phyloP scores from a whole-genome alignment of 2,888 invertebrate species.

The Adela reaumurella region DNA sequence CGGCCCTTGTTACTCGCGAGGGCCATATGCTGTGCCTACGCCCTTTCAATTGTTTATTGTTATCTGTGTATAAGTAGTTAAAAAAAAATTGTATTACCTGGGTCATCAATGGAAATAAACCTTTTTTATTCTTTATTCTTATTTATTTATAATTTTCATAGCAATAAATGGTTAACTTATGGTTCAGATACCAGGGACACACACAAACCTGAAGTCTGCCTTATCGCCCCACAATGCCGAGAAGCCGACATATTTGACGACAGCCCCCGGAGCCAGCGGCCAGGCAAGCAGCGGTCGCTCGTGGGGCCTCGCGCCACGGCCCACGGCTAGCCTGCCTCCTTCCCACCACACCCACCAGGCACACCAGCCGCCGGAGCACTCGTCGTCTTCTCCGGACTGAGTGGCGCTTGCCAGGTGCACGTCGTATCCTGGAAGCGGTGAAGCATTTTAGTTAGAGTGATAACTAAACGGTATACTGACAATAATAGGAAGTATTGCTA shows the following conservation, averaged over 20 bases:
- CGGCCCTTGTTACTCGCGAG: too few species aligned
- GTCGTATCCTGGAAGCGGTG: constrained; percentile 63
- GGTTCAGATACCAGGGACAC: too few species aligned
- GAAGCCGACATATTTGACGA: constrained; percentile 61
- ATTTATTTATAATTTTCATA: too few species aligned
- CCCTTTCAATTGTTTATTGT: not conserved
- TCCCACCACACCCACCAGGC: constrained; percentile 71
- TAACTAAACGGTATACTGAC: too few species aligned
- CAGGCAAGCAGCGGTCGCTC: constrained; percentile 57
- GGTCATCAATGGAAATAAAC: too few species aligned
- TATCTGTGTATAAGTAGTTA: too few species aligned
- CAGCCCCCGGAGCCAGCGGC: constrained; percentile 57
- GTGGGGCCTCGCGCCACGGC: constrained; percentile 53
- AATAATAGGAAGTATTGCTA: too few species aligned
- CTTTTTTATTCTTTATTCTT: too few species aligned
- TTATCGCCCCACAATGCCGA: constrained; percentile 61
- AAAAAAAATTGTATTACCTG: too few species aligned
- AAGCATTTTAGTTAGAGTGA: too few species aligned
- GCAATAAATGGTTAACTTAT: too few species aligned
- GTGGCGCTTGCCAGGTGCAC: constrained; percentile 58
- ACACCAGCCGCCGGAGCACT: constrained; percentile 48
- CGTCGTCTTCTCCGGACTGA: constrained; percentile 55
- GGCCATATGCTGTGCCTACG: too few species aligned
- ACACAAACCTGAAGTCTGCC: constrained; percentile 59
- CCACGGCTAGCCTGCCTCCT: constrained; percentile 54